These are phyloP conservation scores for human DNA, from an alignment of 2,113 vertebrate genomes.

Conservation along the genomic window DNA sequence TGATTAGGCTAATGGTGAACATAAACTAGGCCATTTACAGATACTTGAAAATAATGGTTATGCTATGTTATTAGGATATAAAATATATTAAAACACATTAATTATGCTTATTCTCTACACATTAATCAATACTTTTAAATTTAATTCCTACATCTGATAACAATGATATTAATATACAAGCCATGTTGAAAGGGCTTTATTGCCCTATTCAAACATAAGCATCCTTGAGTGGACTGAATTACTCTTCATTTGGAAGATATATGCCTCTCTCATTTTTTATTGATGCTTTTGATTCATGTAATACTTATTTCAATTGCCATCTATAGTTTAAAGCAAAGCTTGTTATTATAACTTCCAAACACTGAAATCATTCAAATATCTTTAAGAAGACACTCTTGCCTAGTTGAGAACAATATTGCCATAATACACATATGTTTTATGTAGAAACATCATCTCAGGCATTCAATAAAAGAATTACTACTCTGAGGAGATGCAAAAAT, in stretches of 20 bases:
- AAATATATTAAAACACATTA: neutral
- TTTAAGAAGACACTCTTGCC: neutral
- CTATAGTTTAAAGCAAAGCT: neutral
- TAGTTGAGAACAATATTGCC: neutral
- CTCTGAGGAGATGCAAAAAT: neutral
- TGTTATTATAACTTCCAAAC: neutral
- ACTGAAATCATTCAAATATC: neutral
- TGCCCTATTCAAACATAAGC: neutral
- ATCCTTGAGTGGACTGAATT: neutral
- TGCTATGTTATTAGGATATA: neutral
- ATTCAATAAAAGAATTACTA: neutral
- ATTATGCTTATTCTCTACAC: neutral
- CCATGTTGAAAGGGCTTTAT: neutral
- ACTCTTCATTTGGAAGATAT: neutral
- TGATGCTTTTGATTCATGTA: neutral
- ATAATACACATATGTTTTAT: neutral
- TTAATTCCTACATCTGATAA: neutral
- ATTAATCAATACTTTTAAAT: neutral
- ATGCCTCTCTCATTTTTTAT: neutral
- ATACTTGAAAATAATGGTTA: conserved; percentile 17
- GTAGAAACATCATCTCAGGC: neutral
- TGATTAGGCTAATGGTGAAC: neutral
- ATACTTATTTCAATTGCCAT: neutral
- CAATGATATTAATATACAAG: neutral
- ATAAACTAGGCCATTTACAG: neutral